Evolutionary conservation across 2,113 vertebrate genomes (phyloP), one percentile per base, ranked within the genome.

Genomic region (Empidonax traillii): DNA sequence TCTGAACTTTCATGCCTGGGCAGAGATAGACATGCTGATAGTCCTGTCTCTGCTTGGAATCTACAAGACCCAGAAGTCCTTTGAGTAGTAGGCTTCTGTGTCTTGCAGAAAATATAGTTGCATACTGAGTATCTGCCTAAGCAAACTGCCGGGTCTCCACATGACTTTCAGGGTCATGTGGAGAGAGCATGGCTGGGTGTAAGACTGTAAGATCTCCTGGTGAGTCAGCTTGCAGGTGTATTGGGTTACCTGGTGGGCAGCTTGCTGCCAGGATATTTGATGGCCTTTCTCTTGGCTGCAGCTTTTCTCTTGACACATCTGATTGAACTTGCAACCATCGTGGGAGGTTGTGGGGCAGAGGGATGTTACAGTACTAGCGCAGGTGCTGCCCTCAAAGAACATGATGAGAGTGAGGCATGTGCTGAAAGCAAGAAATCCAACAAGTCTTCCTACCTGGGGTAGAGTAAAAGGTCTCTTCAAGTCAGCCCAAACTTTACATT

Each of bases 281-380:
- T 62, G 23, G 46, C 46, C 53, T 84, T 90, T 73, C 22, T 71
- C 49, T 84, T 74, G 77, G 65, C 71, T 91, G 61, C 43, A 82
- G 33, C 24, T 87, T 91, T 49, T 82, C 35, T 75, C 49, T 37
- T 37, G 62, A 28, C 20, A 61, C 19, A 10, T 39, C 61, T 68
- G 23, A 67, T 39, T 8, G 2, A 61, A 52, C 27, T n/a, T 16
- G 10, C 12, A 52, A 28, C 39, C 44, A 61, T 52, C 2, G 1
- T 27, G 43, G 69, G 43, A 35, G 21, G 23, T 67, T 0, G 1
- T 58, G 51, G 63, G 71, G 30, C 15, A 21, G 69, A 51, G 39
- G 6, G 47, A 67, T 71, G 39, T 56, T 72, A 41, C 37, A 65
- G 24, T 33, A n/a, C 2, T 5, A 81, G 27, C 0, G 0, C 30